Evolutionary conservation across 2,888 invertebrate species (phyloP).

Genomic region (Escarpia spicata): DNA sequence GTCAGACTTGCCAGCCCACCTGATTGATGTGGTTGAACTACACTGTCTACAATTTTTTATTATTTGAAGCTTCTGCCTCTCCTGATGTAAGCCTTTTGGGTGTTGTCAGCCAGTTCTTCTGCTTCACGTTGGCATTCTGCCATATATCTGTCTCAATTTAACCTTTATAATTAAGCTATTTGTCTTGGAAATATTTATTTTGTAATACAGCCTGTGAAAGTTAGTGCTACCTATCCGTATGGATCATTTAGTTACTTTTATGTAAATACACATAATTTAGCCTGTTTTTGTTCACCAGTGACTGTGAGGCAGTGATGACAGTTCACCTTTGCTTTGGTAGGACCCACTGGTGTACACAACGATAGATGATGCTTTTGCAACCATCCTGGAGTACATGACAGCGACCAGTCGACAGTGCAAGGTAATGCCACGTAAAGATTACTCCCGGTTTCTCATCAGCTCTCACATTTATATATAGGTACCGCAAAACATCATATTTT

Average conservation of each 20-base stretch:
- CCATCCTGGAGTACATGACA: slow-evolving; percentile 45
- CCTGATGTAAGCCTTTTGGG: background rate
- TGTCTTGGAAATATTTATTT: background rate
- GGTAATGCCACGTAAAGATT: slow-evolving; percentile 35
- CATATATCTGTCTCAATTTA: background rate
- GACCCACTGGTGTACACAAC: slow-evolving; percentile 44
- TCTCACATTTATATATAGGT: too few species aligned
- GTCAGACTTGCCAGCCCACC: too few species aligned
- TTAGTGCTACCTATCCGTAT: too few species aligned
- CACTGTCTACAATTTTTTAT: too few species aligned
- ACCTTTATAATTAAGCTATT: background rate
- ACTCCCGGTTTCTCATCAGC: background rate
- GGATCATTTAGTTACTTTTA: background rate
- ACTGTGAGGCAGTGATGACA: background rate
- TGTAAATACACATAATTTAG: background rate
- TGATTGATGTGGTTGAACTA: too few species aligned
- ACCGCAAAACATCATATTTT: too few species aligned
- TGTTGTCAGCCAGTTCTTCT: background rate
- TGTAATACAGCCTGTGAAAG: too few species aligned
- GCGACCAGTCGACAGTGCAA: slow-evolving; percentile 48
- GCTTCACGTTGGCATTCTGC: background rate
- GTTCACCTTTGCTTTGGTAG: slow-evolving; percentile 28
- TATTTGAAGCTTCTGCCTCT: background rate
- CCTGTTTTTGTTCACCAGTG: background rate
- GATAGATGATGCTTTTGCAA: slow-evolving; percentile 50